Evolutionary conservation across 2,888 invertebrate genomes (phyloP).

Genomic region (Tiliacea citrago): DNA sequence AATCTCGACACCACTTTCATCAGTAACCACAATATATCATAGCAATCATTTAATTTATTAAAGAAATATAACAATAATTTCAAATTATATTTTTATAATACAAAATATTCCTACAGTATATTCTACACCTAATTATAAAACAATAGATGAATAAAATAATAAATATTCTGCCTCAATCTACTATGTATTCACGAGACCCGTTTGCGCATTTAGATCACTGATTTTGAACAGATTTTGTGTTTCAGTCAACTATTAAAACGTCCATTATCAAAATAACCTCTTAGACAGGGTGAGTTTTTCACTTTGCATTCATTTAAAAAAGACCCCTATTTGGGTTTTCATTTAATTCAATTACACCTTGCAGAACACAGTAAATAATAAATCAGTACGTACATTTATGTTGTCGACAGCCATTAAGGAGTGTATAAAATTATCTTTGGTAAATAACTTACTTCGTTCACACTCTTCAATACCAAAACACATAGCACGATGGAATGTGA

Average conservation of each 20-base stretch:
- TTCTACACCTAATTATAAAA: background rate
- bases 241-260: background rate
- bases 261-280: background rate
- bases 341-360: background rate
- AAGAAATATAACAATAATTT: background rate
- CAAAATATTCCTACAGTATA: background rate
- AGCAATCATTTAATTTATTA: background rate
- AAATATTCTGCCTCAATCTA: conserved; percentile 5
- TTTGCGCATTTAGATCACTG: background rate
- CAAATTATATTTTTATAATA: conserved; percentile 1
- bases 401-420: conserved; percentile 6
- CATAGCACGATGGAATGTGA: background rate
- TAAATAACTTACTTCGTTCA: conserved; percentile 29
- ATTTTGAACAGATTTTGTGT: background rate
- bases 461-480: conserved; percentile 6
- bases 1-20: background rate
- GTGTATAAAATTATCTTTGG: conserved; percentile 53
- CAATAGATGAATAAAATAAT: conserved; percentile 8
- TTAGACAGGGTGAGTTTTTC: background rate
- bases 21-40: background rate
- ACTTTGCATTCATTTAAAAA: background rate
- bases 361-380: background rate
- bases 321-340: background rate
- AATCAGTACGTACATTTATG: conserved; percentile 2
- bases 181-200: background rate